A percentile compares a stretch with the other conserved stretches of the same genome.
Evolutionary conservation across 37 sponge, comb jelly and placozoan species (phyloP).

Genomic region (Bolinopsis microptera): DNA sequence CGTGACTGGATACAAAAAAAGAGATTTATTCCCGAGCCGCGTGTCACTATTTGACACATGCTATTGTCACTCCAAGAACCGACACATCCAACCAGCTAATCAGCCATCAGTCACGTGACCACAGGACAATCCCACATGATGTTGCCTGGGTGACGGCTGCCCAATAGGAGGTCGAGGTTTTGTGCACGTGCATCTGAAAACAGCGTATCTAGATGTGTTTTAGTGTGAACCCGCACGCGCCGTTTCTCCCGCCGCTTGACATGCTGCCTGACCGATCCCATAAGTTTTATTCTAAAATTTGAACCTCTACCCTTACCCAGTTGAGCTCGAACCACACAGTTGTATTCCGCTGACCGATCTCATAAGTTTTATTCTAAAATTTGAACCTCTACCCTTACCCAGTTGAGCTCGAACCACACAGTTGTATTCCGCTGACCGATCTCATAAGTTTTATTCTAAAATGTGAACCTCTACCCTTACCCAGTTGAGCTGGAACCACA

Average conservation of each 20-base stretch:
- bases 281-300: too few species aligned
- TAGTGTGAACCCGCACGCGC: neutral
- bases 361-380: too few species aligned
- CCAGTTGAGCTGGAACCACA: too few species aligned
- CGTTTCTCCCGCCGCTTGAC: neutral
- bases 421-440: too few species aligned
- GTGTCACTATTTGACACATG: neutral
- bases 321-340: too few species aligned
- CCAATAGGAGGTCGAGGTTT: neutral
- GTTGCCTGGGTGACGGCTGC: neutral
- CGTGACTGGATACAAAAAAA: neutral
- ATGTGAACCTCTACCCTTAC: too few species aligned
- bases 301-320: too few species aligned
- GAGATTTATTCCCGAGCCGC: neutral
- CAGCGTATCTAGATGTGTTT: neutral
- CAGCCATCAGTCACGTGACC: neutral
- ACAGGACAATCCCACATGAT: neutral
- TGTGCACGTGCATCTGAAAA: neutral
- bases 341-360: too few species aligned
- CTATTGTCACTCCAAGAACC: neutral
- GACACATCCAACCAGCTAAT: neutral
- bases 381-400: too few species aligned
- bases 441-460: too few species aligned
- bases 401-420: too few species aligned
- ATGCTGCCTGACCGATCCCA: neutral